Evolutionary conservation across 2,113 vertebrate genomes (phyloP).

Genomic region (Malurus elegans): DNA sequence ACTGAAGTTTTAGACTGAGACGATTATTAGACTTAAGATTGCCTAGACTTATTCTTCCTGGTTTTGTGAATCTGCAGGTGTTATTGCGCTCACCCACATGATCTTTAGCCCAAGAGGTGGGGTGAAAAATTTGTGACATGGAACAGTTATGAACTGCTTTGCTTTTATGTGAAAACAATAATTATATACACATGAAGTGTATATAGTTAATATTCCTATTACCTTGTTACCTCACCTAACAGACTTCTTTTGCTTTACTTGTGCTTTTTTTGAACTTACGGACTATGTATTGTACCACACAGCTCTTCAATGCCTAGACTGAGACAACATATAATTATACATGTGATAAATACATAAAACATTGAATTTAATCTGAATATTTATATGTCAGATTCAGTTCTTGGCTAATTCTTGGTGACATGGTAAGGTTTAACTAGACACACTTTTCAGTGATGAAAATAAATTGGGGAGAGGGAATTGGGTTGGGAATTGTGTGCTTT

Average conservation of each 20-base stretch:
- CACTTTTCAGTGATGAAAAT: not conserved
- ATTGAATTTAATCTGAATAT: not conserved
- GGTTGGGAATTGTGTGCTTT: not conserved
- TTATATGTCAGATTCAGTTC: not conserved
- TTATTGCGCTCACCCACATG: not conserved
- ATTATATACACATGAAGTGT: not conserved
- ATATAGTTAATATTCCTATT: not conserved
- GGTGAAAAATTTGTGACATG: not conserved
- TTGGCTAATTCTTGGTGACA: not conserved
- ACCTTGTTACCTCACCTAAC: not conserved
- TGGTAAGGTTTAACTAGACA: not conserved
- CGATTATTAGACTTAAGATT: not conserved
- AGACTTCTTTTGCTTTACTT: not conserved
- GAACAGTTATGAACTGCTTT: not conserved
- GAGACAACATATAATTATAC: not conserved
- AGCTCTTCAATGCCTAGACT: not conserved
- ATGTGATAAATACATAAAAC: not conserved
- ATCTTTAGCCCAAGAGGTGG: not conserved
- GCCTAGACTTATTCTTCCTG: not conserved
- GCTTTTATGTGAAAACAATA: not conserved
- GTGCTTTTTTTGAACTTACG: not conserved
- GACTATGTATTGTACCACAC: not conserved
- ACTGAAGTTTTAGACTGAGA: not conserved
- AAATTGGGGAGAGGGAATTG: accelerated
- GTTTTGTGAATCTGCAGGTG: not conserved